These are phyloP conservation scores for Oscheius myriophilus DNA, from an alignment of 2,888 invertebrate genomes.

Conservation along the genomic window DNA sequence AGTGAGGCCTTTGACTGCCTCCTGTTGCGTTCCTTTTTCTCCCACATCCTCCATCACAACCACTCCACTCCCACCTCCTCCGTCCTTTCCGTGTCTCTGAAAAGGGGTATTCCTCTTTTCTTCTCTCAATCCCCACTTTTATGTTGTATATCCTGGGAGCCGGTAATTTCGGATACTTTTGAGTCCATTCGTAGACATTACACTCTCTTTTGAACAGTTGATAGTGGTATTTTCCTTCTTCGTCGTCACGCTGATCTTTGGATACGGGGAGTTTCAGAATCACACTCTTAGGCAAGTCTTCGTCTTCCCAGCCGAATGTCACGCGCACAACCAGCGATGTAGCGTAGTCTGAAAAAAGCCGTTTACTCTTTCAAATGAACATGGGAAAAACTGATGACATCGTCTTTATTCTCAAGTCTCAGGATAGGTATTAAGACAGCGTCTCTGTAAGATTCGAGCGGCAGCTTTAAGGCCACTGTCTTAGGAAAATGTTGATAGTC, in stretches of 20 bases:
- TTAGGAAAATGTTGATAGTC: no score
- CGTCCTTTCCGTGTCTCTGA: slow-evolving; percentile 12
- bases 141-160: slow-evolving; percentile 63
- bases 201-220: slow-evolving; percentile 64
- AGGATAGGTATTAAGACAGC: no score
- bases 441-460: no score
- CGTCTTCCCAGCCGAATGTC: slow-evolving; percentile 66
- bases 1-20: slow-evolving; percentile 44
- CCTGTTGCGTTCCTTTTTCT: slow-evolving; percentile 53
- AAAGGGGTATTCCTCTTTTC: not conserved
- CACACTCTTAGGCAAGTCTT: slow-evolving; percentile 58
- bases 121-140: slow-evolving; percentile 40
- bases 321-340: slow-evolving; percentile 61
- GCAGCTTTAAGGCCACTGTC: no score
- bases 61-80: slow-evolving; percentile 46
- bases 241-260: slow-evolving; percentile 49
- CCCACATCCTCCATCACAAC: slow-evolving; percentile 66
- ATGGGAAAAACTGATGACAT: no score
- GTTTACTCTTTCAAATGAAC: not conserved
- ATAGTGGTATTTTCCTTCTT: slow-evolving; percentile 58
- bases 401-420: no score
- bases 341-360: slow-evolving; percentile 47
- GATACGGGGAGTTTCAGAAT: slow-evolving; percentile 61
- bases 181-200: slow-evolving; percentile 66
- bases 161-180: slow-evolving; percentile 54